Conservation (phyloP, 2,797 vertebrate species). For the Phalloptychus januarius region DNA sequence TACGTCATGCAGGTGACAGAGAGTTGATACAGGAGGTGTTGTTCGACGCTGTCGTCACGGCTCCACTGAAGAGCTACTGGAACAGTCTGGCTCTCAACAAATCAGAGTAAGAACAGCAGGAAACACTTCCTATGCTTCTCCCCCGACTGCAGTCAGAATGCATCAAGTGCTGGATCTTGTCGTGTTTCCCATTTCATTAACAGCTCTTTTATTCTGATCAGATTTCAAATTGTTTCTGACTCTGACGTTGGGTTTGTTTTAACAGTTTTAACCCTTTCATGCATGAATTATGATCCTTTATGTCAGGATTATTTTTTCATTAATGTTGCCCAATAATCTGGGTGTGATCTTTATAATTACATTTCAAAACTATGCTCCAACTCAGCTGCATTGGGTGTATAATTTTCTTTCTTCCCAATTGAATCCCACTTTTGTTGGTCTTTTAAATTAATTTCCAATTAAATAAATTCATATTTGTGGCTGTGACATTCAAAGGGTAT, state of each 20-base stretch:
- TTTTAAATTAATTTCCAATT: too few relatives aligned
- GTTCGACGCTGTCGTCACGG: slow-evolving; percentile 95
- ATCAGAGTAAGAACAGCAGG: slow-evolving; percentile 86
- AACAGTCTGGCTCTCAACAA: slow-evolving; percentile 94
- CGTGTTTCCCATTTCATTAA: too few relatives aligned
- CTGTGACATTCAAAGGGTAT: too few relatives aligned
- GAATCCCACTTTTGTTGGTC: too few relatives aligned
- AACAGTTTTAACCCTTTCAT: background rate
- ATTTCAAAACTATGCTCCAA: background rate
- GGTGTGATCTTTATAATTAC: background rate
- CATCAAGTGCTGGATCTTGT: background rate
- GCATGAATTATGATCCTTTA: too few relatives aligned
- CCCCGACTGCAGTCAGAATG: background rate
- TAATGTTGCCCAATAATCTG: background rate
- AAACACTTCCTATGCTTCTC: background rate
- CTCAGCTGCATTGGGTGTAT: background rate
- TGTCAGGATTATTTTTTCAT: too few relatives aligned
- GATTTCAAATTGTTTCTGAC: background rate
- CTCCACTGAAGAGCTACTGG: slow-evolving; percentile 95
- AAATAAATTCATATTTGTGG: too few relatives aligned
- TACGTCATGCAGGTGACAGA: slow-evolving; percentile 86
- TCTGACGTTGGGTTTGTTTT: background rate
- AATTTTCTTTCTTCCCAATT: too few relatives aligned
- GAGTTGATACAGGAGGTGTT: slow-evolving; percentile 96
- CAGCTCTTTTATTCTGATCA: background rate